Conservation (phyloP, 2,113 vertebrate species). For the Oryzias javanicus region DNA sequence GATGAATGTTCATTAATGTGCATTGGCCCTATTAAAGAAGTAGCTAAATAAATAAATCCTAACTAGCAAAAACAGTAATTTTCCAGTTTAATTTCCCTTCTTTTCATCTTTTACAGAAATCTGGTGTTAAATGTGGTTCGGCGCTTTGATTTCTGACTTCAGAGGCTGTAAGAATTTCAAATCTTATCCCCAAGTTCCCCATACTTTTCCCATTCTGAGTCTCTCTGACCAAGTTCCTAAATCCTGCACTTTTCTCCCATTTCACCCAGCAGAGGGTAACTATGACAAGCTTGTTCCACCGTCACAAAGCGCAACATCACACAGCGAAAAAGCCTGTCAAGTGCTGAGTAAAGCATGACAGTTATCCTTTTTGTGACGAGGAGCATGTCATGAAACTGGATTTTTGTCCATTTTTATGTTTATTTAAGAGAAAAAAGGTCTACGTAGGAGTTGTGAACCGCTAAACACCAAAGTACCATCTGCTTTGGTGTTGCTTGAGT, state of each 20-base stretch:
- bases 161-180: too few species aligned
- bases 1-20: too few species aligned
- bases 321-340: constrained; percentile 20
- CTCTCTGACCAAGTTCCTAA: too few species aligned
- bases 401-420: not conserved
- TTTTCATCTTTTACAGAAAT: too few species aligned
- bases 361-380: constrained; percentile 3
- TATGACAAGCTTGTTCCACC: constrained; percentile 29
- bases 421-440: constrained; percentile 7
- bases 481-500: constrained; percentile 50
- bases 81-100: too few species aligned
- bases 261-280: constrained; percentile 41
- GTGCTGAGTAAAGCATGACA: constrained; percentile 14
- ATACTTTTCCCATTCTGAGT: too few species aligned
- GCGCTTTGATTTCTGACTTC: too few species aligned
- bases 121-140: too few species aligned
- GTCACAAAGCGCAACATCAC: constrained; percentile 26
- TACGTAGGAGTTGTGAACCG: not conserved
- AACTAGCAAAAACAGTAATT: too few species aligned
- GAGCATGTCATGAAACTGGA: not conserved
- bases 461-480: constrained; percentile 7
- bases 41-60: too few species aligned
- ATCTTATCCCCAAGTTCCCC: too few species aligned
- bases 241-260: not conserved
- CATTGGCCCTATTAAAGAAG: too few species aligned